phyloP scores from a whole-genome alignment of 2,113 vertebrate species.

The Macrotis lagotis region DNA sequence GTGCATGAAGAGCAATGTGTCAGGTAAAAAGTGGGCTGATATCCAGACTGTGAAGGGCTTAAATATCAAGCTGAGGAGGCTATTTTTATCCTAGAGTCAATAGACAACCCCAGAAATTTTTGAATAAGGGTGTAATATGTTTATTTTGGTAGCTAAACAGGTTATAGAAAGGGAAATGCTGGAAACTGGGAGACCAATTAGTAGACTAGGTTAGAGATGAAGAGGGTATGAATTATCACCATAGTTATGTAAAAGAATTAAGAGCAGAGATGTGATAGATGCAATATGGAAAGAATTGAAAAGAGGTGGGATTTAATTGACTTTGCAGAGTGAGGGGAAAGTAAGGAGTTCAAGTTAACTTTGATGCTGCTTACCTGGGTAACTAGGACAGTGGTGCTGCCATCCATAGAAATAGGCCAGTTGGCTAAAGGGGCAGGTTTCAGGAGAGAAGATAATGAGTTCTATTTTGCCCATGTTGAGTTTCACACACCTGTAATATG shows the following conservation, averaged over 20 bases:
- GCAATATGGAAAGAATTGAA: background rate
- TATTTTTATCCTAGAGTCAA: background rate
- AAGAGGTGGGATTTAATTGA: background rate
- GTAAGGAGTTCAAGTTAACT: background rate
- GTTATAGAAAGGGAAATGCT: background rate
- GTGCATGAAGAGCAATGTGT: background rate
- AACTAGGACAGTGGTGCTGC: background rate
- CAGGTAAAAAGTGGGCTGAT: background rate
- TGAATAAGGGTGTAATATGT: background rate
- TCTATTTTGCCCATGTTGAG: background rate
- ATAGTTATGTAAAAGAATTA: background rate
- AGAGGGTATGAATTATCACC: background rate
- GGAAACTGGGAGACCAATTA: background rate
- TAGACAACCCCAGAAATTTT: background rate
- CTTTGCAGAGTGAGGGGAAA: background rate
- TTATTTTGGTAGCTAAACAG: background rate
- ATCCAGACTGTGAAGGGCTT: background rate
- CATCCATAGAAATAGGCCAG: background rate
- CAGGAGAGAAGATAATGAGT: background rate
- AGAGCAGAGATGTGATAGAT: background rate
- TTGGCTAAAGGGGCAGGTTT: background rate
- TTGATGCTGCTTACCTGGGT: background rate
- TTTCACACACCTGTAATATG: no score
- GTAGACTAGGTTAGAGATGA: background rate
- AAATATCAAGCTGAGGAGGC: background rate